These are phyloP conservation scores for Selenia dentaria DNA, from an alignment of 2,888 invertebrate genomes.

Conservation along the genomic window DNA sequence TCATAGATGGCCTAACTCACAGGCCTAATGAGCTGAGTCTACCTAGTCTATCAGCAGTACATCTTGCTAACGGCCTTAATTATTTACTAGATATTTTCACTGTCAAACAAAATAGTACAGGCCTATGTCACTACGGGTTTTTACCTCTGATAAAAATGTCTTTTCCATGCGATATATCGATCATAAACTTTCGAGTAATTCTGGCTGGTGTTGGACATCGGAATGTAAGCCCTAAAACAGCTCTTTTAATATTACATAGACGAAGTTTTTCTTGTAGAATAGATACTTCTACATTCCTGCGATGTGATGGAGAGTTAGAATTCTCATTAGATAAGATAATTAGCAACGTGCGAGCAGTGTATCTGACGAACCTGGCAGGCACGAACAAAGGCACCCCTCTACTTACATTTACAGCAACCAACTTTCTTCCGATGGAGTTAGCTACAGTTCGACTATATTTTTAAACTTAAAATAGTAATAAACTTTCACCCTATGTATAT, in stretches of 20 bases:
- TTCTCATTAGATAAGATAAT: conserved; percentile 60
- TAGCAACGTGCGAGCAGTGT: conserved; percentile 51
- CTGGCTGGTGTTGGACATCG: conserved; percentile 38
- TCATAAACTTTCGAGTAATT: conserved; percentile 62
- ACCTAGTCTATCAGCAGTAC: conserved; percentile 61
- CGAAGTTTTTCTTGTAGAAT: conserved; percentile 61
- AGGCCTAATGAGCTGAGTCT: conserved; percentile 39
- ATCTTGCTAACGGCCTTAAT: conserved; percentile 54
- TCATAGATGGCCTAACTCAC: conserved; percentile 33
- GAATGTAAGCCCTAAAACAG: conserved; percentile 44
- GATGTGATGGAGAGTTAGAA: conserved; percentile 53
- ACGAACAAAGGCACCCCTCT: conserved; percentile 56
- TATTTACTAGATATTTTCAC: conserved; percentile 61
- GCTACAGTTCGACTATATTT: conserved; percentile 59
- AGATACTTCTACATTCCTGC: conserved; percentile 34
- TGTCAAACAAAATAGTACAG: conserved; percentile 49
- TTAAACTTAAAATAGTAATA: conserved; percentile 28
- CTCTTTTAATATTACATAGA: conserved; percentile 61
- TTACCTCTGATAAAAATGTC: conserved; percentile 62
- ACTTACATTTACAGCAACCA: conserved; percentile 45
- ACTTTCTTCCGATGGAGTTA: conserved; percentile 68
- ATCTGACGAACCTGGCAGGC: conserved; percentile 67
- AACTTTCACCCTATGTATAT: too few species aligned
- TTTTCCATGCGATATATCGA: conserved; percentile 67
- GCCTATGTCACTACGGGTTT: conserved; percentile 55